Conservation (phyloP, 2,113 vertebrate species). For the Galemys pyrenaicus region DNA sequence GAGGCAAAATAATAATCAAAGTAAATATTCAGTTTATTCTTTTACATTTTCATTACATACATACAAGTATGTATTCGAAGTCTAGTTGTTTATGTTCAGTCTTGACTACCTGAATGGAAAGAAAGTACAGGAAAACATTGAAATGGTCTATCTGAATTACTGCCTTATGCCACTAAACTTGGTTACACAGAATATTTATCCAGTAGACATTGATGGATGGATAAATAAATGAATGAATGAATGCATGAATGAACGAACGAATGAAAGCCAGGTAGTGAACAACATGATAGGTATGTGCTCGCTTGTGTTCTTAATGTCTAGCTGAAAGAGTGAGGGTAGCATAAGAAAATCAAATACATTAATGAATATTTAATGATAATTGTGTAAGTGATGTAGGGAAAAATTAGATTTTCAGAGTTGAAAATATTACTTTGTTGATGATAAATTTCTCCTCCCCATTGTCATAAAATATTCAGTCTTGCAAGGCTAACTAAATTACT, state of each 20-base stretch:
- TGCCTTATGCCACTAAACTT: background rate
- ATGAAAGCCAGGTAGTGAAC: background rate
- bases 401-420: background rate
- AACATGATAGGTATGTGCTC: background rate
- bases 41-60: background rate
- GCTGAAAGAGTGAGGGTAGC: background rate
- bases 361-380: background rate
- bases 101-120: background rate
- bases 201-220: accelerated
- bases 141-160: background rate
- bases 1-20: background rate
- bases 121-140: background rate
- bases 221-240: background rate
- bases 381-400: background rate
- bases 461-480: background rate
- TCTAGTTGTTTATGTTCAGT: background rate
- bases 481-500: background rate
- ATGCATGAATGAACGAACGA: background rate
- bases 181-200: background rate
- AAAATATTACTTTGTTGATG: background rate
- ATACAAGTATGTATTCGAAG: background rate
- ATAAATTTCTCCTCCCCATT: background rate
- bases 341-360: background rate
- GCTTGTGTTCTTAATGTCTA: background rate
- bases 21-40: background rate